phyloP scores from a whole-genome alignment of 2,113 vertebrate species.

The Pandion haliaetus region DNA sequence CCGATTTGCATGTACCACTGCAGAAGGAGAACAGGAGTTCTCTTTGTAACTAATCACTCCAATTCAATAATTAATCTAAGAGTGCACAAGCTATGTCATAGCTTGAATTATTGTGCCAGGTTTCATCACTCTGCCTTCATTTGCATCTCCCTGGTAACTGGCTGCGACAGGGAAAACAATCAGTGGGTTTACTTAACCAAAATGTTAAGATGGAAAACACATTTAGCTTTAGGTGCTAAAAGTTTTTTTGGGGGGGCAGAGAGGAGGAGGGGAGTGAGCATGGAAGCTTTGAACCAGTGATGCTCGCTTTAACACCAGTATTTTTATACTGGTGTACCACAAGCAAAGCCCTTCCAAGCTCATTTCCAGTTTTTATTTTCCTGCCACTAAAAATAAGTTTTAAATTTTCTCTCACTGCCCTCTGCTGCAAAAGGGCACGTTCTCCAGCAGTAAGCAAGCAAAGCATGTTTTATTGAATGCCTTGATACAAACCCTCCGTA shows the following conservation, averaged over 20 bases:
- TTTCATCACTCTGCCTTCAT: slow-evolving; percentile 12
- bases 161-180: not conserved
- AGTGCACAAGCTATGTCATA: not conserved
- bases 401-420: not conserved
- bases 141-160: slow-evolving; percentile 7
- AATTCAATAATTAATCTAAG: slow-evolving; percentile 40
- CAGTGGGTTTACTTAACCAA: not conserved
- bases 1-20: not conserved
- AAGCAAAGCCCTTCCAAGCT: not conserved
- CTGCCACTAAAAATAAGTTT: not conserved
- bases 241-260: not conserved
- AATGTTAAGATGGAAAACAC: not conserved
- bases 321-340: not conserved
- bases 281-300: not conserved
- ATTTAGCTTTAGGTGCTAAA: not conserved
- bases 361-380: not conserved
- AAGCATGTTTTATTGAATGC: not conserved
- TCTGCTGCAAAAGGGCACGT: not conserved
- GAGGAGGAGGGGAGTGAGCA: not conserved
- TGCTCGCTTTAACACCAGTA: not conserved
- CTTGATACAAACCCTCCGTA: not conserved
- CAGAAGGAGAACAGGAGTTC: slow-evolving; percentile 40
- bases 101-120: slow-evolving; percentile 20
- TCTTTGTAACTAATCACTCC: slow-evolving; percentile 3
- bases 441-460: not conserved